These are phyloP conservation scores for Lichenostomus cassidix DNA, from an alignment of 2,113 vertebrate genomes.

Conservation along the genomic window DNA sequence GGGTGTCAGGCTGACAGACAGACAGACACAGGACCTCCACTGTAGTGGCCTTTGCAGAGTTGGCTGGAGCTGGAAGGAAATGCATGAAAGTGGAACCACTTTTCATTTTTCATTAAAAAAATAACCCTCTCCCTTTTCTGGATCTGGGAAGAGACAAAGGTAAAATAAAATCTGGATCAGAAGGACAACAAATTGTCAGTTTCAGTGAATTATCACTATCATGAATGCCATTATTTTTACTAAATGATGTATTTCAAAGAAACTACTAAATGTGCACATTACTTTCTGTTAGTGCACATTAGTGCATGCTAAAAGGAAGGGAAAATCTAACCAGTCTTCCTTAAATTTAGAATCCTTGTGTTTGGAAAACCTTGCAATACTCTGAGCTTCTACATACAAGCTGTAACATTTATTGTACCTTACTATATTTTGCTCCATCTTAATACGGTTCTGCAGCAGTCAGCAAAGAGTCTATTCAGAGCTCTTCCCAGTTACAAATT, in stretches of 20 bases:
- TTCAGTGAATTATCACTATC: neutral
- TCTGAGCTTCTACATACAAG: neutral
- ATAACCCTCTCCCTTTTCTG: neutral
- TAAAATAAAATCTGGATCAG: neutral
- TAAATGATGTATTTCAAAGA: neutral
- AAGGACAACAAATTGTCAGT: neutral
- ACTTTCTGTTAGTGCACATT: neutral
- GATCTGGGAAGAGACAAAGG: neutral
- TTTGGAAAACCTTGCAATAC: neutral
- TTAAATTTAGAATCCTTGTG: neutral
- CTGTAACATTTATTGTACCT: neutral
- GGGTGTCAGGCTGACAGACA: neutral
- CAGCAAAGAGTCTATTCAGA: constrained; percentile 11
- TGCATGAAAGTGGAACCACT: neutral
- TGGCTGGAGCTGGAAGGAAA: neutral
- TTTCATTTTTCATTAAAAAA: neutral
- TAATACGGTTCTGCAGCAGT: constrained; percentile 1
- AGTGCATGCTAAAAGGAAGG: neutral
- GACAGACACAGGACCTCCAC: neutral
- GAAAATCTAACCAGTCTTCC: neutral
- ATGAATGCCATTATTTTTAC: neutral
- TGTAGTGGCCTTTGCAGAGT: neutral
- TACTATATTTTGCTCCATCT: constrained; percentile 3
- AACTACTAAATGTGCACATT: neutral
- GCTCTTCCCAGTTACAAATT: constrained; percentile 1